Evolutionary conservation across 2,113 vertebrate species (phyloP).

Genomic region (Piprites chloris): DNA sequence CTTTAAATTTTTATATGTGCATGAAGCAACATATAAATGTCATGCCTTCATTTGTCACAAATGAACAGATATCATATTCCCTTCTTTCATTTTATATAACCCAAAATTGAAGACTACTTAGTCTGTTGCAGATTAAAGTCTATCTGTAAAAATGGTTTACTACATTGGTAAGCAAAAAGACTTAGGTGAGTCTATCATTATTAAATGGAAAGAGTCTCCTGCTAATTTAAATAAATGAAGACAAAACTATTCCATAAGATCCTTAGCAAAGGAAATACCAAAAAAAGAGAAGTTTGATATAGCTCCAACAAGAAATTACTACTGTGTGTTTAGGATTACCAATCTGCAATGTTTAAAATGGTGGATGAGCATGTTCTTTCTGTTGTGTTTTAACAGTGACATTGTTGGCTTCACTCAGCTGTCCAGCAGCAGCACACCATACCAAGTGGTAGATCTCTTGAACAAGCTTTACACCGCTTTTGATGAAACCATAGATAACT

Average conservation of each 20-base stretch:
- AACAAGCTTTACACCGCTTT: constrained; percentile 84
- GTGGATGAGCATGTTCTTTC: neutral
- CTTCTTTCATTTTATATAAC: neutral
- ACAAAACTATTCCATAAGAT: neutral
- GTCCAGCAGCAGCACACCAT: constrained; percentile 81
- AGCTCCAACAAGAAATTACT: neutral
- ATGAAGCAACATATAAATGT: neutral
- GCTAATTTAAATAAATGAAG: neutral
- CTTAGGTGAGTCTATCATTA: neutral
- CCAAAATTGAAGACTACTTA: neutral
- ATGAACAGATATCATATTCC: neutral
- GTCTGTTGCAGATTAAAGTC: neutral
- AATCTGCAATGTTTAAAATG: neutral
- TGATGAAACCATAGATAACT: constrained; percentile 84
- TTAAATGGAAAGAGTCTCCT: neutral
- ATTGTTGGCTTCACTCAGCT: constrained; percentile 86
- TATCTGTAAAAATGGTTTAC: neutral
- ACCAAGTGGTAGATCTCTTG: constrained; percentile 82
- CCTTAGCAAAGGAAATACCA: accelerated
- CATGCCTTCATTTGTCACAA: neutral
- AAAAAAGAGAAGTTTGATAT: neutral
- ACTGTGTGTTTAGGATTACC: neutral
- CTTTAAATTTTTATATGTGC: neutral
- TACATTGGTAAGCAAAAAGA: neutral
- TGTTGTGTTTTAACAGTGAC: constrained; percentile 72